A percentile compares a stretch with the other conserved stretches of the same genome.
Conservation (phyloP, 2,797 vertebrate species). For the Hemitrygon akajei region DNA sequence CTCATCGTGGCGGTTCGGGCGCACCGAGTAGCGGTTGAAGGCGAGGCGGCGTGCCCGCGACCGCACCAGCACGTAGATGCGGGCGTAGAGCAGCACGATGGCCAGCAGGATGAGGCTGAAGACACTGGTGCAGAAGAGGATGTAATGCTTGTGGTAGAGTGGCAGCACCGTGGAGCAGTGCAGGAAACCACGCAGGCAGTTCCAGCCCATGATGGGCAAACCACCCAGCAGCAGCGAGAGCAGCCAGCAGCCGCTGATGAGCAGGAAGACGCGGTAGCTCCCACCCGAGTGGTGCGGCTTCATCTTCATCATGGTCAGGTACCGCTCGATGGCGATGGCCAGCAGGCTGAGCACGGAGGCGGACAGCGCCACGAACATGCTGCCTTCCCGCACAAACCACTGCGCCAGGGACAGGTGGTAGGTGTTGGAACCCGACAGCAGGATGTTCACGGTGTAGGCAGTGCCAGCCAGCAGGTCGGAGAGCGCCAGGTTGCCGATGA, state of each 20-base stretch:
- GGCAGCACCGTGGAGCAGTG: conserved; percentile 87
- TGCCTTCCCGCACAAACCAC: conserved; percentile 94
- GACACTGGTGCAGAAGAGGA: conserved; percentile 92
- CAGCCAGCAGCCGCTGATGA: conserved; percentile 91
- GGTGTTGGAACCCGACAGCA: conserved; percentile 87
- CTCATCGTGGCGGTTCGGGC: conserved; percentile 80
- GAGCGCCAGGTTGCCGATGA: conserved; percentile 95
- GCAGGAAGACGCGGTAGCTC: conserved; percentile 82
- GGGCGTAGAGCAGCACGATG: conserved; percentile 85
- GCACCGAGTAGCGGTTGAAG: conserved; percentile 80
- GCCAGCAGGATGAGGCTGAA: conserved; percentile 84
- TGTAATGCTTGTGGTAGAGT: conserved; percentile 96
- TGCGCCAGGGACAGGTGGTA: conserved; percentile 78
- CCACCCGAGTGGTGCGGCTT: conserved; percentile 87
- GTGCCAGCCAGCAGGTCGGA: conserved; percentile 90
- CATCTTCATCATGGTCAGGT: conserved; percentile 97
- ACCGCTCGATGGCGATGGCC: conserved; percentile 92
- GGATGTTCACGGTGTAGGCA: conserved; percentile 85
- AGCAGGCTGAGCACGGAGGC: conserved; percentile 93
- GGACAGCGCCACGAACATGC: conserved; percentile 90
- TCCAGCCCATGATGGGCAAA: conserved; percentile 91
- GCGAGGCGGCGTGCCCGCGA: conserved; percentile 83
- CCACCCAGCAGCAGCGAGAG: conserved; percentile 78
- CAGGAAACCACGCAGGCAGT: conserved; percentile 71
- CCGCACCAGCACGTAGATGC: conserved; percentile 86